Percentiles rank a stretch among this genome's conserved stretches.
phyloP scores from a whole-genome alignment of 35 echinoderm and acorn worm species.

The Stichopus chloronotus region DNA sequence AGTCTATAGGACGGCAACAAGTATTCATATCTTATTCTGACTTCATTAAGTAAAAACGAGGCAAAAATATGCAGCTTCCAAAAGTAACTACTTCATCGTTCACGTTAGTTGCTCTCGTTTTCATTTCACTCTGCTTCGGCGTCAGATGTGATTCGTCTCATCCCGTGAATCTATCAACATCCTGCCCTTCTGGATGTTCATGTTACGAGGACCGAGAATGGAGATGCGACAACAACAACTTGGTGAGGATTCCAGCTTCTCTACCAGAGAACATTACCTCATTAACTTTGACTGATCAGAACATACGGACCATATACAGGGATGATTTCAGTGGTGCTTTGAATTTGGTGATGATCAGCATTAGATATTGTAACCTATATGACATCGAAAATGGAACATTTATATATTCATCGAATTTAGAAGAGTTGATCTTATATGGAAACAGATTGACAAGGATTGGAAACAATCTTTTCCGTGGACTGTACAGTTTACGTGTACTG shows the following conservation, averaged over 20 bases:
- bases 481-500: not conserved
- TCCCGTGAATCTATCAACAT: too few relatives aligned
- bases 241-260: not conserved
- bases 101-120: too few relatives aligned
- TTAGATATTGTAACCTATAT: not conserved
- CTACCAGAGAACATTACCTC: not conserved
- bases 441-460: not conserved
- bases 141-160: too few relatives aligned
- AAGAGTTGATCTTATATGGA: not conserved
- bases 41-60: too few relatives aligned
- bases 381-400: not conserved
- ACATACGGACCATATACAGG: not conserved
- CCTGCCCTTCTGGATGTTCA: too few relatives aligned
- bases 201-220: not conserved
- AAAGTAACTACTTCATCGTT: too few relatives aligned
- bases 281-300: not conserved
- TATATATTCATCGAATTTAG: not conserved
- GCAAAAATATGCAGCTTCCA: too few relatives aligned
- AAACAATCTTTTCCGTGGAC: not conserved
- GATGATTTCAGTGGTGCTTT: not conserved
- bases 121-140: too few relatives aligned
- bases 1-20: too few relatives aligned
- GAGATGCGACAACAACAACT: not conserved
- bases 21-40: too few relatives aligned
- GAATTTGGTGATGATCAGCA: not conserved